Conservation (phyloP, 2,113 vertebrate genomes). For the Falcunculus frontatus region DNA sequence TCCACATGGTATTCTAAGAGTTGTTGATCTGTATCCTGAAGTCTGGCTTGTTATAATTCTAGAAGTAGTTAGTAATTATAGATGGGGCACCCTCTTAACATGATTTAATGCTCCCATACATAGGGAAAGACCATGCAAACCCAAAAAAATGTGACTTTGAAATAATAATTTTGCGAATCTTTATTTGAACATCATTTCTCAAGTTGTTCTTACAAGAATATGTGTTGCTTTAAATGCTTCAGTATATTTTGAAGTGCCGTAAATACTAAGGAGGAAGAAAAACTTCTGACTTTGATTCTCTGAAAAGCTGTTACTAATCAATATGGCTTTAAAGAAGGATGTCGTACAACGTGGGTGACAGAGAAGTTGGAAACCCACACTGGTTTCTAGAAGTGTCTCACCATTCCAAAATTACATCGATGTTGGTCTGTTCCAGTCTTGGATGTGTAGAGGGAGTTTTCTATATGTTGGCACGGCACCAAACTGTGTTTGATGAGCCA, state of each 20-base stretch:
- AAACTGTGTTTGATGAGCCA: background rate
- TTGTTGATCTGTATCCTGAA: background rate
- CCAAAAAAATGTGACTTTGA: background rate
- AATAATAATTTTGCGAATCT: background rate
- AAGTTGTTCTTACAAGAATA: background rate
- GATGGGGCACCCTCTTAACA: background rate
- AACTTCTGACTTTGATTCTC: background rate
- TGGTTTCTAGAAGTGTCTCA: background rate
- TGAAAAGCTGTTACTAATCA: background rate
- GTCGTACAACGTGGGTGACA: background rate
- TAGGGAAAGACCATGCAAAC: background rate
- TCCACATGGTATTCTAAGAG: background rate
- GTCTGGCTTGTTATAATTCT: background rate
- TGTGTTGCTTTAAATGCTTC: background rate
- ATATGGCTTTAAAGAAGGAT: background rate
- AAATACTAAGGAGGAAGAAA: background rate
- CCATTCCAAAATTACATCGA: rapidly evolving
- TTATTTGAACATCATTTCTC: background rate
- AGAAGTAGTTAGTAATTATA: background rate
- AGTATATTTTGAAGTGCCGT: background rate
- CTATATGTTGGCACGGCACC: rapidly evolving
- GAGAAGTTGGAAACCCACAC: background rate
- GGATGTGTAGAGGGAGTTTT: background rate
- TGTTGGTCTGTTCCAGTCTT: background rate
- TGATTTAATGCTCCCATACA: background rate